Evolutionary conservation across 2,888 invertebrate species (phyloP).

Genomic region (Stomorhina lunata): DNA sequence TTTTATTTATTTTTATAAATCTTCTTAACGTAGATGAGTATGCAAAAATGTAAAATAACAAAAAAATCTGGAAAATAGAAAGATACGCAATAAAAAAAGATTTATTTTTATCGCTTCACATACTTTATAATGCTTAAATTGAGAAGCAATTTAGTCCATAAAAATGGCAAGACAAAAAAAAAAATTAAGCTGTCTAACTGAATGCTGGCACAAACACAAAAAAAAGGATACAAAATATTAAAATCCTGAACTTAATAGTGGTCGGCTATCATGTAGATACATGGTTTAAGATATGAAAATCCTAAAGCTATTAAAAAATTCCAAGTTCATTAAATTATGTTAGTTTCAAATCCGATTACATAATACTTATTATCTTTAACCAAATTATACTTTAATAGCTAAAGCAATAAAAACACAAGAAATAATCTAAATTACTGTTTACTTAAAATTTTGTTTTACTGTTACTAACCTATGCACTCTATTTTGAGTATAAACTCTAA

Average conservation of each 20-base stretch:
- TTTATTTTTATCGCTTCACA: constrained; percentile 56
- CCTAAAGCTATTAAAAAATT: too few relatives aligned
- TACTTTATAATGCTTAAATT: constrained; percentile 59
- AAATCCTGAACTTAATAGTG: not conserved
- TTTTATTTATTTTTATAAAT: constrained; percentile 8
- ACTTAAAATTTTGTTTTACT: too few relatives aligned
- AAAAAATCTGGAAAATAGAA: constrained; percentile 5
- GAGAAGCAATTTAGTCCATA: constrained; percentile 57
- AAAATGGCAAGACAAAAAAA: constrained; percentile 7
- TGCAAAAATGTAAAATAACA: constrained; percentile 27
- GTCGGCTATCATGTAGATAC: not conserved
- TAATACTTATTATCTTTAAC: too few relatives aligned
- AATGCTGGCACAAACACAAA: not conserved
- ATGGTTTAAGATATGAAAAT: too few relatives aligned
- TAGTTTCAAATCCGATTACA: too few relatives aligned
- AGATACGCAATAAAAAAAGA: constrained; percentile 54
- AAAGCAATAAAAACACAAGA: too few relatives aligned
- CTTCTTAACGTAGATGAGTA: constrained; percentile 34
- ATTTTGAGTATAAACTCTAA: not conserved
- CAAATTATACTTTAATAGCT: too few relatives aligned
- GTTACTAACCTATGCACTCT: not conserved
- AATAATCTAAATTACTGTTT: not conserved
- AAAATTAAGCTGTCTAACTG: constrained; percentile 16
- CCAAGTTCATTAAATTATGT: too few relatives aligned
- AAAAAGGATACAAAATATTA: not conserved